Percentiles rank a stretch among this genome's conserved stretches.
Evolutionary conservation across 2,113 vertebrate species (phyloP).

Genomic region (Tor tambroides): DNA sequence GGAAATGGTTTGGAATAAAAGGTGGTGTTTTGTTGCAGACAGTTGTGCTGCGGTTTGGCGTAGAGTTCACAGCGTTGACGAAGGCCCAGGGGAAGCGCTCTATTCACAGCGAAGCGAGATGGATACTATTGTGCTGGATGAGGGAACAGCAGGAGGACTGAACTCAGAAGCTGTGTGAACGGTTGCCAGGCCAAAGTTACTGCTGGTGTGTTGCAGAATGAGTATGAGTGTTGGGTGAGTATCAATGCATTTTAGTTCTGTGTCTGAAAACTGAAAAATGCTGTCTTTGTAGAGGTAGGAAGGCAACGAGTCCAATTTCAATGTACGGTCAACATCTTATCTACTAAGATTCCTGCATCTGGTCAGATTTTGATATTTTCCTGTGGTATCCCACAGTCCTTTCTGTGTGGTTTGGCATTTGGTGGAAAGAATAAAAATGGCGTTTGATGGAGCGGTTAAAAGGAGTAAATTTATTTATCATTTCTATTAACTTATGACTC

Average conservation of each 20-base stretch:
- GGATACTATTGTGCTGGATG: constrained; percentile 20
- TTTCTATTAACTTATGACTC: neutral
- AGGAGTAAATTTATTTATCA: neutral
- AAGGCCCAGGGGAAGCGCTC: neutral
- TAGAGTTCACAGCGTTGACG: constrained; percentile 28
- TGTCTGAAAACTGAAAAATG: neutral
- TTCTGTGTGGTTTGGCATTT: neutral
- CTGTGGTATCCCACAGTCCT: neutral
- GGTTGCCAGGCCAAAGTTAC: neutral
- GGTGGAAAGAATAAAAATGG: neutral
- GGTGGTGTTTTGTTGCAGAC: constrained; percentile 47
- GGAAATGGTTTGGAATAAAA: constrained; percentile 57
- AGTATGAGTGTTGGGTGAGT: neutral
- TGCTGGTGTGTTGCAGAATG: neutral
- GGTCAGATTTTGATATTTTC: neutral
- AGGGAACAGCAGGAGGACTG: neutral
- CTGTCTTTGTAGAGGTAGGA: neutral
- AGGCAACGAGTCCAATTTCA: neutral
- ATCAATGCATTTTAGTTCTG: neutral
- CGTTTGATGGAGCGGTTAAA: neutral
- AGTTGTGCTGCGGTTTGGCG: constrained; percentile 30
- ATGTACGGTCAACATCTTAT: neutral
- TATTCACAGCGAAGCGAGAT: constrained; percentile 1
- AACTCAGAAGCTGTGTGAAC: neutral
- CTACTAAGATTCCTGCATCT: neutral